Base-by-base conservation (phyloP, 2,113 vertebrate genomes). In the Phaethon lepturus region DNA sequence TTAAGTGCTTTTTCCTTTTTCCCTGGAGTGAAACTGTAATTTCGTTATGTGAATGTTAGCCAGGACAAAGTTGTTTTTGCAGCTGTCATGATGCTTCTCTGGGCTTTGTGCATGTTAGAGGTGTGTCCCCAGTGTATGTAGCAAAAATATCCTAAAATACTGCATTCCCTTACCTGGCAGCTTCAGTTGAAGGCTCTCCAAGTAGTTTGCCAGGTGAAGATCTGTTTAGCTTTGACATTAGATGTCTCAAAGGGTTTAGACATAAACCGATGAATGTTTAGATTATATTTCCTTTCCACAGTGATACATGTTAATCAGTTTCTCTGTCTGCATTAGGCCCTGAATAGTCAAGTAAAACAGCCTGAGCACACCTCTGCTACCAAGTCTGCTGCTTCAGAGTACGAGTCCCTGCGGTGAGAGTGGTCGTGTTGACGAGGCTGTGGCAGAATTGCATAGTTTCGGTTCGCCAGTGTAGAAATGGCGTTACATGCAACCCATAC, bases 1-100 rank as follows among this genome's bases (percentile, higher is more conserved):
- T 90, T 71, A 89, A 96, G 84, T 92, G 94, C 94, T 83, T 94
- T 97, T 95, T 95, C 78, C 91, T 92, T 95, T 95, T 64, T 88
- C 72, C 92, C 87, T 79, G 84, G 89, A 85, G 95, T 95, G 87
- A 96, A 91, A 60, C 81, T 90, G 67, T 86, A 96, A 93, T 94
- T 93, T 91, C 4, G 1, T 78, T 91, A 40, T 24, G 18, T 31
- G 87, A 87, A 73, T 77, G 68, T 80, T 71, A 71, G 95, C 77
- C 88, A 94, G 95, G 75, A 88, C 69, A 38, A 19, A 88, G 75
- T 92, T 91, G 45, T 67, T 90, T 79, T 68, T 87, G 62, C 78
- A 96, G 72, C 87, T 94, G 72, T 92, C 59, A 10, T 4, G 78
- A 29, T 88, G 72, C 58, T 75, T 94, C 88, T 81, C 72, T 77